A percentile compares a stretch with the other conserved stretches of the same genome.
Evolutionary conservation across 2,888 invertebrate species (phyloP).

Genomic region (Geophilus truncorum): DNA sequence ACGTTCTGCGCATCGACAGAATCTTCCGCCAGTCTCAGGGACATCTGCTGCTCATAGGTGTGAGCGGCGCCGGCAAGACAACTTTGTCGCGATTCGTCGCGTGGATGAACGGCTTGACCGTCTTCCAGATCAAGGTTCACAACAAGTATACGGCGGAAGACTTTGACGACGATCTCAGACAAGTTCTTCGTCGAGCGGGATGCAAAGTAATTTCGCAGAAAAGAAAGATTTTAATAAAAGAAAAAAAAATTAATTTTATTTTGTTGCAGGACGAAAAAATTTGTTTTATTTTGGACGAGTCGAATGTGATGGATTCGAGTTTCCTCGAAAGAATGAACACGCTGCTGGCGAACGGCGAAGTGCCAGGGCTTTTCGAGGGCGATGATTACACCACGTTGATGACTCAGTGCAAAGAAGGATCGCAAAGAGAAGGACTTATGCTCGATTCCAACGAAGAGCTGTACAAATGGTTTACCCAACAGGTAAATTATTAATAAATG

Average conservation of each 20-base stretch:
- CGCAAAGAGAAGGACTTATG: constrained; percentile 96
- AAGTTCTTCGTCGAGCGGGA: constrained; percentile 54
- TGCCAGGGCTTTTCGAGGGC: constrained; percentile 88
- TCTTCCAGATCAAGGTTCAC: constrained; percentile 99
- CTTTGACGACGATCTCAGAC: constrained; percentile 95
- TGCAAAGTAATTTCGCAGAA: constrained; percentile 50
- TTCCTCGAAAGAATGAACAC: constrained; percentile 99
- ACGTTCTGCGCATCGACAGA: constrained; percentile 95
- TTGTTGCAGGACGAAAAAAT: constrained; percentile 83
- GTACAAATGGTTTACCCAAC: constrained; percentile 98
- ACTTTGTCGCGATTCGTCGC: constrained; percentile 98
- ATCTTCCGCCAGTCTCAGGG: constrained; percentile 99
- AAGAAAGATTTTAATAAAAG: not conserved
- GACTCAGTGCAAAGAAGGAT: constrained; percentile 99
- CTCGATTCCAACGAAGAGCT: constrained; percentile 96
- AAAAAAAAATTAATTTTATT: not conserved
- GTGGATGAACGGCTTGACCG: constrained; percentile 99
- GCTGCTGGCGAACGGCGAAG: constrained; percentile 95
- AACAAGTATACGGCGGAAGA: constrained; percentile 98
- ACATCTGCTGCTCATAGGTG: constrained; percentile 93
- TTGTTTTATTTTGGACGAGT: constrained; percentile 97
- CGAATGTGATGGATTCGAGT: constrained; percentile 96
- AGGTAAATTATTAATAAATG: constrained; percentile 45
- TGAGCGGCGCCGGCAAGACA: constrained; percentile 98
- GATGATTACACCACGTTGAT: constrained; percentile 98